phyloP scores from a whole-genome alignment of 2,888 invertebrate genomes.

The Drosophila monieri region DNA sequence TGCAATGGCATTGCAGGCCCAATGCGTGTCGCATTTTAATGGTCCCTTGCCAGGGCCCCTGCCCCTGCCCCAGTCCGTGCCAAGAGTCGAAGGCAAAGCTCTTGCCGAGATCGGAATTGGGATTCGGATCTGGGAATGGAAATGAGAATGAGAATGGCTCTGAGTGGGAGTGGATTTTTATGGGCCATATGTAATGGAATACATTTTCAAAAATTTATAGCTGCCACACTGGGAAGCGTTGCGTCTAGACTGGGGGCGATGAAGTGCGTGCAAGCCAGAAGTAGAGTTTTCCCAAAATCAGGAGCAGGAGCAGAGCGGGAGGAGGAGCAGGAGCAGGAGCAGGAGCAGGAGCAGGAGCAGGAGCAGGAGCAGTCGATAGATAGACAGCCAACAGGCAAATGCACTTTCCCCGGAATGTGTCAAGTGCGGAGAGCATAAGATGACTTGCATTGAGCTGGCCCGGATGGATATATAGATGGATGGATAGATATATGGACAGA shows the following conservation, averaged over 20 bases:
- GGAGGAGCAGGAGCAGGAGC: conserved; percentile 17
- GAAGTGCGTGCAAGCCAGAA: conserved; percentile 11
- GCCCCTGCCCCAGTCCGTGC: conserved; percentile 3
- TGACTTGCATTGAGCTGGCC: conserved; percentile 40
- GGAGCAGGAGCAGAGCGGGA: too few relatives aligned
- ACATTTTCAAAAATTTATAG: conserved; percentile 63
- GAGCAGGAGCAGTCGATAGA: conserved; percentile 37
- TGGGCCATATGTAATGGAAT: conserved; percentile 56
- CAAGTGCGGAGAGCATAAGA: conserved; percentile 41
- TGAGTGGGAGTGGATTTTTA: conserved; percentile 38
- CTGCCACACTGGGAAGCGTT: conserved; percentile 19
- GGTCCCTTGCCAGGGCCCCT: conserved; percentile 18
- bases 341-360: conserved; percentile 15
- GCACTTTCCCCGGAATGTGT: conserved; percentile 47
- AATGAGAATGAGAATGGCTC: conserved; percentile 16
- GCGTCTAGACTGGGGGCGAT: conserved; percentile 22
- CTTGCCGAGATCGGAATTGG: conserved; percentile 17
- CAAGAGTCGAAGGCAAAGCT: conserved; percentile 26
- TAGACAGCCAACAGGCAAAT: conserved; percentile 65
- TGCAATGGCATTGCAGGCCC: conserved; percentile 60
- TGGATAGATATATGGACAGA: conserved; percentile 29
- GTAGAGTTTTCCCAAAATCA: conserved; percentile 26
- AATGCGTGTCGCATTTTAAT: conserved; percentile 77
- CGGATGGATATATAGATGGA: conserved; percentile 37
- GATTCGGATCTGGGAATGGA: conserved; percentile 5